Percentiles rank a stretch among this genome's conserved stretches.
These are phyloP conservation scores for Neoarius graeffei DNA, from an alignment of 2,113 vertebrate genomes.

Conservation along the genomic window DNA sequence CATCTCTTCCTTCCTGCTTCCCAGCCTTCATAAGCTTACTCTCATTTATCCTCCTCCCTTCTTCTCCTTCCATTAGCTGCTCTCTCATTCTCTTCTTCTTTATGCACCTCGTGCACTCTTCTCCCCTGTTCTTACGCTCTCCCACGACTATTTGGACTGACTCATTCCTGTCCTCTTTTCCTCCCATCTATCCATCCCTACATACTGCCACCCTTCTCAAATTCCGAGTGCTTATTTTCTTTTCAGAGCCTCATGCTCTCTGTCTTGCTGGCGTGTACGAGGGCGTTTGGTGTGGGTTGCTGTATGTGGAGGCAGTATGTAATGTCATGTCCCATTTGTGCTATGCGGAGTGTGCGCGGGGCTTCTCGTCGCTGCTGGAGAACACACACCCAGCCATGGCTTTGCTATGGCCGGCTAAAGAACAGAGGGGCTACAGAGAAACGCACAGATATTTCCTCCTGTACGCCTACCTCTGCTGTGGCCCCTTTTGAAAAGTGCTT, in stretches of 20 bases:
- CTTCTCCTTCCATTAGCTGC: slow-evolving; percentile 13
- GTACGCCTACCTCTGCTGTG: slow-evolving; percentile 11
- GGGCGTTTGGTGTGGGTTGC: slow-evolving; percentile 29
- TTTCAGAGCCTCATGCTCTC: slow-evolving; percentile 23
- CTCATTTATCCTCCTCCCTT: slow-evolving; percentile 43
- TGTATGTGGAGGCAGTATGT: slow-evolving; percentile 46
- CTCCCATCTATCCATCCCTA: slow-evolving; percentile 23
- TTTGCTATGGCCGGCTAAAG: slow-evolving; percentile 9
- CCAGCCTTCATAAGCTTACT: slow-evolving; percentile 29
- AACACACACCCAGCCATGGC: slow-evolving; percentile 34
- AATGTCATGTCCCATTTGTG: slow-evolving; percentile 59
- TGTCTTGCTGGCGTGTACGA: slow-evolving; percentile 7
- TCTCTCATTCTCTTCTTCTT: slow-evolving; percentile 20
- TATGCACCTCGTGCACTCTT: slow-evolving; percentile 26
- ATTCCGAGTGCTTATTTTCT: slow-evolving; percentile 47
- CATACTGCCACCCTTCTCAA: slow-evolving; percentile 30
- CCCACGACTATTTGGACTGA: slow-evolving; percentile 46
- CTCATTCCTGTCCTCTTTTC: slow-evolving; percentile 49
- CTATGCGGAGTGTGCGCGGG: slow-evolving; percentile 28
- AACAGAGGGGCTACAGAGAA: slow-evolving; percentile 27
- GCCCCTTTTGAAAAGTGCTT: slow-evolving; percentile 18
- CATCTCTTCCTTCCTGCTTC: slow-evolving; percentile 44
- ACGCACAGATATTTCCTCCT: slow-evolving; percentile 17
- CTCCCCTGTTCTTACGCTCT: slow-evolving; percentile 22
- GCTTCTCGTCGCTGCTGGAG: slow-evolving; percentile 49